phyloP scores from a whole-genome alignment of 2,797 vertebrate genomes.

The Leontopithecus rosalia region DNA sequence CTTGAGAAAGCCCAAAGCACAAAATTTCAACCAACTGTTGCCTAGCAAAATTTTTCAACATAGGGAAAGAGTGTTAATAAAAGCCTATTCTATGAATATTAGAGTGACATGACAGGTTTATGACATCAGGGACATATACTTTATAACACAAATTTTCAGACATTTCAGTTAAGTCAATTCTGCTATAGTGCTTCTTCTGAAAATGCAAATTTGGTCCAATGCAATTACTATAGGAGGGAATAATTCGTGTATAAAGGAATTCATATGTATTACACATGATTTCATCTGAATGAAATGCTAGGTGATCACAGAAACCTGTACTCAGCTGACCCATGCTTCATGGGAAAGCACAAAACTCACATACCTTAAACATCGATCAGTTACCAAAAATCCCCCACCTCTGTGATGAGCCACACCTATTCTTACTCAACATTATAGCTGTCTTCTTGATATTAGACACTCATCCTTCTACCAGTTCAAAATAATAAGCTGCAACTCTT shows the following conservation, averaged over 20 bases:
- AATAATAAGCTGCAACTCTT: neutral
- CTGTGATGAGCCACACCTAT: neutral
- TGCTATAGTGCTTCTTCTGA: neutral
- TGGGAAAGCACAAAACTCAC: neutral
- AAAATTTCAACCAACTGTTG: neutral
- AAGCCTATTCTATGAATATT: neutral
- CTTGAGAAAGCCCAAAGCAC: neutral
- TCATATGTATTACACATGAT: neutral
- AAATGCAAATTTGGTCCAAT: neutral
- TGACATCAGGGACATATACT: neutral
- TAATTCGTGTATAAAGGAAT: neutral
- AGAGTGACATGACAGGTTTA: neutral
- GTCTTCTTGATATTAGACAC: neutral
- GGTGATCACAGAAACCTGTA: neutral
- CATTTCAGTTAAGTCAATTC: neutral
- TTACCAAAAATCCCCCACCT: neutral
- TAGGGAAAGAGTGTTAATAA: neutral
- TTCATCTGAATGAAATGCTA: neutral
- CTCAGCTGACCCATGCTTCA: neutral
- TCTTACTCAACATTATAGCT: neutral
- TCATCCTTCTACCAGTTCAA: neutral
- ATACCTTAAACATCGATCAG: neutral
- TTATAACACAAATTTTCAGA: neutral
- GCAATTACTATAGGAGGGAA: neutral
- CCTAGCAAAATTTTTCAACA: neutral